These are phyloP conservation scores for Eulacestoma nigropectus DNA, from an alignment of 2,113 vertebrate genomes.

Conservation along the genomic window DNA sequence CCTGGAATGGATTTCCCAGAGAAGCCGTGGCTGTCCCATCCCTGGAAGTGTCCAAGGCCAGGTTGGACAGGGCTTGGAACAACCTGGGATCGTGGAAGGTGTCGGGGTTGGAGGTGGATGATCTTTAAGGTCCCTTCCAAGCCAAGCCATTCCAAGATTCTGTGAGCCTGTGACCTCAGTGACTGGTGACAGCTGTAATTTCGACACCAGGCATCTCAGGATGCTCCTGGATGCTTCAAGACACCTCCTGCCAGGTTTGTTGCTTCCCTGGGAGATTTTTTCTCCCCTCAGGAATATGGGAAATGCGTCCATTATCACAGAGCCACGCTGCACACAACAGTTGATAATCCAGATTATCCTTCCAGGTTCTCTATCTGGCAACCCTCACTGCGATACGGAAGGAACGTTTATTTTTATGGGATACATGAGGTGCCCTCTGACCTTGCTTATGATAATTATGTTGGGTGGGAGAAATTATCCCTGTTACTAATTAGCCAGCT, in stretches of 20 bases:
- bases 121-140: not conserved
- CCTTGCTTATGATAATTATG: not conserved
- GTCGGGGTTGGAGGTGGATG: too few relatives aligned
- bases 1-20: not conserved
- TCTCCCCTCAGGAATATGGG: not conserved
- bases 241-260: not conserved
- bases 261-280: not conserved
- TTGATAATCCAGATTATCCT: not conserved
- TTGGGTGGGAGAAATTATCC: not conserved
- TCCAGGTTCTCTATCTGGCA: not conserved
- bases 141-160: not conserved
- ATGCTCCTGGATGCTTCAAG: not conserved
- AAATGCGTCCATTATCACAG: not conserved
- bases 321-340: not conserved
- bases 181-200: not conserved
- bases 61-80: fast-evolving
- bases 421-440: not conserved
- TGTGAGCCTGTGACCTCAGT: fast-evolving
- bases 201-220: not conserved
- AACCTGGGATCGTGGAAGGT: not conserved
- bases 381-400: not conserved
- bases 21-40: not conserved
- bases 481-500: not conserved
- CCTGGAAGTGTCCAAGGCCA: not conserved
- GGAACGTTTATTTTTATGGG: not conserved